Percentiles rank a stretch among this genome's conserved stretches.
These are phyloP conservation scores for Capromys pilorides DNA, from an alignment of 2,797 vertebrate genomes.

Conservation along the genomic window DNA sequence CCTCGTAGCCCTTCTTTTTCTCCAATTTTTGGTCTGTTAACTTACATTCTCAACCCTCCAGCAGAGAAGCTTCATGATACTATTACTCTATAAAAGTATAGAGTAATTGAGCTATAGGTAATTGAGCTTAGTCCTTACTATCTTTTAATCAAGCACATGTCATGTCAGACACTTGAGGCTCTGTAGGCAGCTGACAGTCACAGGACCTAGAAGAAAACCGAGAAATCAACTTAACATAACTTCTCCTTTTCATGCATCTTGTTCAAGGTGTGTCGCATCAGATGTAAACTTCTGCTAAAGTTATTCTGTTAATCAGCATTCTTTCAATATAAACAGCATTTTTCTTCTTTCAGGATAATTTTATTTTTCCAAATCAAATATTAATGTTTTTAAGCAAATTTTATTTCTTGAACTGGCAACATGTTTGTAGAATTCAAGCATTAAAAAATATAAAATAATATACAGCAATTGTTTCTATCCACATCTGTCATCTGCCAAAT, in stretches of 20 bases:
- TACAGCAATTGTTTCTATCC: neutral
- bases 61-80: no score
- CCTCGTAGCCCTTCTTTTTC: no score
- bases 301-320: neutral
- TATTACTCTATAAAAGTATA: no score
- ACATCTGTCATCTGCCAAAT: neutral
- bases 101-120: no score
- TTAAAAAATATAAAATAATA: conserved; percentile 25
- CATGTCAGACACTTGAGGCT: neutral
- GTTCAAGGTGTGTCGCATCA: neutral
- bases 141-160: neutral
- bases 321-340: conserved; percentile 1
- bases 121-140: no score
- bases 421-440: conserved; percentile 30
- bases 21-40: no score
- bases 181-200: neutral
- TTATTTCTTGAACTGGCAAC: conserved; percentile 28
- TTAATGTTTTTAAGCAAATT: neutral
- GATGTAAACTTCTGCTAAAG: neutral
- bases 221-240: neutral
- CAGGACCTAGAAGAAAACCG: neutral
- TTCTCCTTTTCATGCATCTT: neutral
- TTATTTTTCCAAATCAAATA: conserved; percentile 21
- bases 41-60: no score
- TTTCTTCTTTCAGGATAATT: conserved; percentile 33